Evolutionary conservation across 2,797 vertebrate species (phyloP), one percentile per base, ranked within the genome.

Genomic region (Aulostomus chinensis): DNA sequence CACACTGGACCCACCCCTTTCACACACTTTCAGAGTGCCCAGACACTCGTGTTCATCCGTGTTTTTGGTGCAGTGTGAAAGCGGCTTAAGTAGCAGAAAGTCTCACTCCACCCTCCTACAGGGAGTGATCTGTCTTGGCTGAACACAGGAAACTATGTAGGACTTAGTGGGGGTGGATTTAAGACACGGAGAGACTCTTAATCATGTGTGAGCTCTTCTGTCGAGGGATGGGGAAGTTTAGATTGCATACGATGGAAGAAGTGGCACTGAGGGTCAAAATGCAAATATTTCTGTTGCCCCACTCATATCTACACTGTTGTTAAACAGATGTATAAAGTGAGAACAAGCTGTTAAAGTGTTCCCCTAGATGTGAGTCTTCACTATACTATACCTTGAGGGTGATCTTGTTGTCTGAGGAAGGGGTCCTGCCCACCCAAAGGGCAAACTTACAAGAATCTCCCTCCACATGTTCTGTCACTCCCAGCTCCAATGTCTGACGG

Each of bases 361-460:
- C n/a, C n/a, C n/a, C n/a, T n/a, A n/a, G n/a, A n/a, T n/a, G n/a
- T n/a, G n/a, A n/a, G n/a, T 32, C 24, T 49, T 12, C 2, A 28
- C 5, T 21, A 3, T 21, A 14, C 12, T 14, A 5, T 91, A 99
- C 97, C 96, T 99, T 99, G 17, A 99, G 93, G 59, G 99, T 96
- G 41, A 98, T 98, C 90, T 98, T 98, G 86, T 98, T 99, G 86
- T 99, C 97, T 28, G 96, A 98, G 50, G 96, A 96, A 9, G 96
- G 96, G 0, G 96, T 98, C 73, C 95, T 92, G 73, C 97, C 97
- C 39, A 98, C 87, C 97, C 97, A 99, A 0, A 99, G 87, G 50
- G 97, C 97, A 87, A 98, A 99, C 74, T 99, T 99, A 84, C 97
- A 99, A 30, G 95, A 93, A 78, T 99, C 97, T 63, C 97, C 97